Evolutionary conservation across 2,113 vertebrate species (phyloP).

Genomic region (Andinoacara biseriatus): DNA sequence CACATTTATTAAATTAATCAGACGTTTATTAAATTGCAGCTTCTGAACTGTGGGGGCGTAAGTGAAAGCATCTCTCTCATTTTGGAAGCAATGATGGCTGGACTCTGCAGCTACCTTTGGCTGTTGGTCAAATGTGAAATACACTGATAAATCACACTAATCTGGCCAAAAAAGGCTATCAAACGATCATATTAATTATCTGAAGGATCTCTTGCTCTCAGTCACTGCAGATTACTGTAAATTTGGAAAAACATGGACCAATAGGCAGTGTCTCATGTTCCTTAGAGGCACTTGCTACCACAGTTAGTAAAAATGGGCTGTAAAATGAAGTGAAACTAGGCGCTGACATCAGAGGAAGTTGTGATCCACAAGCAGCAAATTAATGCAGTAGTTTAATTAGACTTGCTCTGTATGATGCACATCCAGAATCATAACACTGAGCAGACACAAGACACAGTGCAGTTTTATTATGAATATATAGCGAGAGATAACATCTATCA

Average conservation of each 20-base stretch:
- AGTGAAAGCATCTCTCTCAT: no score
- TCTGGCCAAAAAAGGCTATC: background rate
- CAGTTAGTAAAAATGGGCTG: background rate
- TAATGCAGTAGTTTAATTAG: background rate
- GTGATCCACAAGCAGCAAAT: background rate
- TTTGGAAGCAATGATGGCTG: no score
- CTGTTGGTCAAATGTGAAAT: no score
- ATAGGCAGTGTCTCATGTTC: background rate
- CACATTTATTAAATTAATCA: no score
- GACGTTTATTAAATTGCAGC: no score
- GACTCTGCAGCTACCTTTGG: no score
- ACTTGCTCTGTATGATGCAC: background rate
- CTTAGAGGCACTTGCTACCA: background rate
- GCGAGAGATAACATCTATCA: background rate
- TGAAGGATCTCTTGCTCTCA: background rate
- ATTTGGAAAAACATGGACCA: background rate
- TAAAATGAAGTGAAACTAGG: background rate
- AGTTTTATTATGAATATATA: conserved; percentile 52
- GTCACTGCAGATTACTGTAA: background rate
- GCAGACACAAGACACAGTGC: background rate
- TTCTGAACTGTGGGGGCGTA: no score
- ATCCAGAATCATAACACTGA: background rate
- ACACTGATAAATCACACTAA: no score
- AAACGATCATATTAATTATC: background rate
- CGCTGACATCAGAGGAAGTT: background rate